phyloP scores from a whole-genome alignment of 2,888 invertebrate species.

The Philaethria dido region DNA sequence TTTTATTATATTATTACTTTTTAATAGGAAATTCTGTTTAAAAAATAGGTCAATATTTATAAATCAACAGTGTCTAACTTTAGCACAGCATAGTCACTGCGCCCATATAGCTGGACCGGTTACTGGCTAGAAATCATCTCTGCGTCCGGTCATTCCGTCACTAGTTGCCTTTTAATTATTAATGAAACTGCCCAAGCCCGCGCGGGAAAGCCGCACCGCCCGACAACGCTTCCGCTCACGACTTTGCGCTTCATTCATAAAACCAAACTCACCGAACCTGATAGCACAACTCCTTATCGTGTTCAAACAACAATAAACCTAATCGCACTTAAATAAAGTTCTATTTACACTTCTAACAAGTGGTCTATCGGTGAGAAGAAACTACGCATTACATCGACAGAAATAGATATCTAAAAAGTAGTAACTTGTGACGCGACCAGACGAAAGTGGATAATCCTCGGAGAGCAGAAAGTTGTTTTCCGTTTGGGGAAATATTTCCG shows the following conservation, averaged over 20 bases:
- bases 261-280: slow-evolving; percentile 54
- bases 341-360: slow-evolving; percentile 44
- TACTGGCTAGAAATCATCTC: slow-evolving; percentile 78
- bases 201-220: slow-evolving; percentile 81
- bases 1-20: not conserved
- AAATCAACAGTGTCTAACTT: slow-evolving; percentile 11
- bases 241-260: slow-evolving; percentile 83
- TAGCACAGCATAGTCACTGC: slow-evolving; percentile 56
- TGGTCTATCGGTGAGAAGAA: slow-evolving; percentile 34
- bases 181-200: slow-evolving; percentile 74
- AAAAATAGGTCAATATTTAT: slow-evolving; percentile 35
- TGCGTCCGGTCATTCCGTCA: slow-evolving; percentile 79
- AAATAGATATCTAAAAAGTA: slow-evolving; percentile 78
- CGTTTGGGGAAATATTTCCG: slow-evolving; percentile 67
- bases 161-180: slow-evolving; percentile 81
- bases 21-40: not conserved
- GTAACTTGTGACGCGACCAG: slow-evolving; percentile 67
- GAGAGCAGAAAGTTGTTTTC: slow-evolving; percentile 78
- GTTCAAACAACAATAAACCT: slow-evolving; percentile 55
- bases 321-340: slow-evolving; percentile 52
- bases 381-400: slow-evolving; percentile 56
- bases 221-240: slow-evolving; percentile 80
- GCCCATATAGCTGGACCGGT: slow-evolving; percentile 58
- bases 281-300: slow-evolving; percentile 52
- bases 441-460: slow-evolving; percentile 79